Conservation (phyloP, 2,888 invertebrate genomes). For the Frankliniella intonsa region DNA sequence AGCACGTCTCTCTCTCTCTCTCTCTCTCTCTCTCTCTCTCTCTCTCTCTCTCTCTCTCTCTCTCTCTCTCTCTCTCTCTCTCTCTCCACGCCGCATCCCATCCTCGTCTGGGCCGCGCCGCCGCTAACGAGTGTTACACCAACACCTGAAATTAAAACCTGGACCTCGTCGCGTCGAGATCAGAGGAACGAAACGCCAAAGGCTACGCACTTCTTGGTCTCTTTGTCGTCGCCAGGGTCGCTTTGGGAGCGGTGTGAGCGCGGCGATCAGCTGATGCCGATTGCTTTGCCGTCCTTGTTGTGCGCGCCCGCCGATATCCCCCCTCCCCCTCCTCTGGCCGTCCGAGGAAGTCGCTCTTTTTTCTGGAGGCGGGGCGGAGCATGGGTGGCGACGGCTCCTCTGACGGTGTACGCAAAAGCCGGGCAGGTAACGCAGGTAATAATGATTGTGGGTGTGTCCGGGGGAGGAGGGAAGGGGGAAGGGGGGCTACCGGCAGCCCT, state of each 20-base stretch:
- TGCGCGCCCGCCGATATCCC: too few relatives aligned
- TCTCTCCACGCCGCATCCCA: background rate
- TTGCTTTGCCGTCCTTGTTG: too few relatives aligned
- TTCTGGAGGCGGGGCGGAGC: background rate
- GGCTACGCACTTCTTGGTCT: too few relatives aligned
- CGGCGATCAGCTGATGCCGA: too few relatives aligned
- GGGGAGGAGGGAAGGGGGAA: background rate
- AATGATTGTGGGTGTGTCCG: slow-evolving; percentile 5
- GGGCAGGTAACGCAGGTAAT: slow-evolving; percentile 3
- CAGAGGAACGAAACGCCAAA: too few relatives aligned
- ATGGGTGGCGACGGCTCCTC: slow-evolving; percentile 7
- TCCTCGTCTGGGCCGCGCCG: background rate
- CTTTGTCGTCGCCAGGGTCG: too few relatives aligned
- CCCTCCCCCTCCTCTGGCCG: too few relatives aligned
- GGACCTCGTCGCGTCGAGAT: too few relatives aligned
- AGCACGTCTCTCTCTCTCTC: background rate
- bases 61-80: background rate
- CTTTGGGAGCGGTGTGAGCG: too few relatives aligned
- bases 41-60: background rate
- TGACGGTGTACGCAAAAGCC: background rate
- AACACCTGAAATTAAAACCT: too few relatives aligned
- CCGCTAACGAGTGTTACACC: background rate
- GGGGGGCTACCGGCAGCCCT: slow-evolving; percentile 8
- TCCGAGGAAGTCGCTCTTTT: background rate
- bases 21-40: background rate